Evolutionary conservation across 2,888 invertebrate genomes (phyloP), one percentile per base, ranked within the genome.

Genomic region (Aromia moschata): DNA sequence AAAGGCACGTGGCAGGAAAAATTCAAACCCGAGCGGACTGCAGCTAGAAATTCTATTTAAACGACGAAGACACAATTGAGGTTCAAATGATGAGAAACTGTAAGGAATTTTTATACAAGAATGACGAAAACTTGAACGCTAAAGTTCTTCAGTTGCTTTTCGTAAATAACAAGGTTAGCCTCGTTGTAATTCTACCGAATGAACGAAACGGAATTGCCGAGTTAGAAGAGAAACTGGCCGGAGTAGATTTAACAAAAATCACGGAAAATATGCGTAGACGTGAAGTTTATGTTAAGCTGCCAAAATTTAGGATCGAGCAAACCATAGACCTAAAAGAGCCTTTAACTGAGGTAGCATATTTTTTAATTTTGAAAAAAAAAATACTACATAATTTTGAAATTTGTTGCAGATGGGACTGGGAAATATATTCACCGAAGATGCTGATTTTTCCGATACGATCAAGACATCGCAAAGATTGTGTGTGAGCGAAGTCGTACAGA

Each of bases 41-140:
- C 61, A 11, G 82, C 85, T 0, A 83, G 81, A 51, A 84, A n/a
- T n/a, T n/a, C n/a, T n/a, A n/a, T n/a, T n/a, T n/a, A n/a, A n/a
- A n/a, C n/a, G n/a, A n/a, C n/a, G 85, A 1, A 96, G 82, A 84
- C 87, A 71, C 60, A 87, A 9, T 83, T 1, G 79, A 87, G 20
- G 87, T 91, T 2, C 84, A 89, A n/a, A 92, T 89, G 85, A 93
- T 93, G 92, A 84, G 82, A 72, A 82, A 81, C 37, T 85, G 84
- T 58, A 83, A 81, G 38, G 79, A 82, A 1, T 88, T 81, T 71
- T 77, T 75, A 20, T 87, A 84, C 64, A 84, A 78, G 5, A 77
- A 83, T 3, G 81, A 84, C 43, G 71, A 80, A 1, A 78, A 83
- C 64, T 80, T 84, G 63, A 85, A 87, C 47, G 87, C 88, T 1